Base-by-base conservation (phyloP, 2,888 invertebrate genomes). In the Phyllotreta striolata region DNA sequence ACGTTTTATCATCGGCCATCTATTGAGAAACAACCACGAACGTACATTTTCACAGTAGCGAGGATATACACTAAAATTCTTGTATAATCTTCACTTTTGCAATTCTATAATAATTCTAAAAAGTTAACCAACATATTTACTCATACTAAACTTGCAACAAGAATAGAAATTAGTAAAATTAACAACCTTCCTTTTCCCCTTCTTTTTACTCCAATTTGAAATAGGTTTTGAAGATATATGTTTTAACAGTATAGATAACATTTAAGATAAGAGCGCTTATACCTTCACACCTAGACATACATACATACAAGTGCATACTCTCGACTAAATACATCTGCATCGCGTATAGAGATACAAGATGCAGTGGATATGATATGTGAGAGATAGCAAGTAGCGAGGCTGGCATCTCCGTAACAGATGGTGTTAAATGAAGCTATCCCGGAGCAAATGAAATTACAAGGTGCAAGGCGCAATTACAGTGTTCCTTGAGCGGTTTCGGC, bases 401-500 rank as follows among this genome's bases (percentile, higher is more conserved):
- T 52, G 43, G 60, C 52, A 43, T 43, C 49, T 49, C 49, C 54
- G 62, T 51, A 74, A 70, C 72, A 77, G 76, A 75, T 76, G 76
- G 76, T 76, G 75, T 76, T 76, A 78, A 78, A 76, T 73, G 76
- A 75, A 76, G 72, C 72, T 76, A 74, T 76, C 76, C 75, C 69
- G 71, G 67, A 75, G 77, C 76, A 74, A 75, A 75, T 76, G 74
- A 76, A 77, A 78, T 77, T 78, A 78, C 74, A 77, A 77, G 76
- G 77, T 77, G 74, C 72, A 74, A 70, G 69, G 70, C 71, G 70
- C 77, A 77, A 77, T 78, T 77, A 76, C 75, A 72, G 74, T 72
- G 71, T 70, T 73, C 66, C 72, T 74, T 72, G 73, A 77, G 74
- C 72, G 70, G 74, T 76, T 76, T 70, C 70, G 73, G 72, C 73